phyloP scores from a whole-genome alignment of 1,140 invertebrate genomes.

The Trypoxylus dichotomus region DNA sequence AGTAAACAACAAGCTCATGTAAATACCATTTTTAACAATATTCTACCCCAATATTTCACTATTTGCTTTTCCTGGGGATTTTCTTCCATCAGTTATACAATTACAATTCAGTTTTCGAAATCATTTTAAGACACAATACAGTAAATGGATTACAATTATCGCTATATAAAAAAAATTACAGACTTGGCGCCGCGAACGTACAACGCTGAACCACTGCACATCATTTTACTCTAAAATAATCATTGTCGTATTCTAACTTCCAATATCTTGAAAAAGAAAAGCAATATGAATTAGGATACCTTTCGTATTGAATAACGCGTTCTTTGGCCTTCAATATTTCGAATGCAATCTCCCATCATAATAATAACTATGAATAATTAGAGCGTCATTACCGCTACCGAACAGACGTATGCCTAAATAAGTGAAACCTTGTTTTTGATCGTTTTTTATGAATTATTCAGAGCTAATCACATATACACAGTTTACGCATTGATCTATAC shows the following conservation, averaged over 20 bases:
- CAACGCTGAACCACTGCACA: too few species aligned
- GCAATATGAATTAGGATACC: not conserved
- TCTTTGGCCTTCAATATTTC: not conserved
- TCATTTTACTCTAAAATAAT: too few species aligned
- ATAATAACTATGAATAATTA: slow-evolving; percentile 18
- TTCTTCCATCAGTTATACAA: too few species aligned
- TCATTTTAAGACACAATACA: too few species aligned
- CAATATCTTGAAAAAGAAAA: not conserved
- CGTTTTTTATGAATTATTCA: slow-evolving; percentile 11
- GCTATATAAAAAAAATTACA: too few species aligned
- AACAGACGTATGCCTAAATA: not conserved
- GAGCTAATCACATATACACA: not conserved
- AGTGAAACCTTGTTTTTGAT: slow-evolving; percentile 14
- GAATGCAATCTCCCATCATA: not conserved
- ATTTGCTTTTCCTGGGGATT: too few species aligned
- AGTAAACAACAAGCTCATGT: too few species aligned
- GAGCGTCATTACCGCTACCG: not conserved
- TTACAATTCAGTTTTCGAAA: too few species aligned
- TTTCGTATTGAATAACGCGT: not conserved
- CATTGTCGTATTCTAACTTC: not conserved
- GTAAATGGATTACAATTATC: too few species aligned
- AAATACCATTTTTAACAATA: too few species aligned
- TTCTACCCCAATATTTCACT: too few species aligned
- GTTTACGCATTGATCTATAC: not conserved
- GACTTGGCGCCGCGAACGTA: too few species aligned